phyloP scores from a whole-genome alignment of 2,113 vertebrate genomes.

The Epinephelus moara region DNA sequence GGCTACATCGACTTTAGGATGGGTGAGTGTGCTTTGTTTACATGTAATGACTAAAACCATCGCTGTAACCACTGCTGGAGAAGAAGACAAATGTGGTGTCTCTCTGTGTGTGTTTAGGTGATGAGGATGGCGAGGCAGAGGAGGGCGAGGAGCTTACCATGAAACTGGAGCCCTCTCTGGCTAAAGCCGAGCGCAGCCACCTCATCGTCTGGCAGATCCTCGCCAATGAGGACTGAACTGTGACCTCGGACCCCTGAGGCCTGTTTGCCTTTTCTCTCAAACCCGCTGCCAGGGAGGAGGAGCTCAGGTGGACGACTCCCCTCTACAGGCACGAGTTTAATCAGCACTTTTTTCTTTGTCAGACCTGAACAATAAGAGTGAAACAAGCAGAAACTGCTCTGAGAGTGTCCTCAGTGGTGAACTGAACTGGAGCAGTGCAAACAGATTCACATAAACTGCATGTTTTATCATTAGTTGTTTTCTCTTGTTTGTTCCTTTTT shows the following conservation, averaged over 20 bases:
- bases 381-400: slow-evolving; percentile 53
- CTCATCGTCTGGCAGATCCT: slow-evolving; percentile 98
- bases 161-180: slow-evolving; percentile 91
- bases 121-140: slow-evolving; percentile 92
- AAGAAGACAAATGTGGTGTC: not conserved
- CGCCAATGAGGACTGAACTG: slow-evolving; percentile 85
- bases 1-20: slow-evolving; percentile 99
- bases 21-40: slow-evolving; percentile 85
- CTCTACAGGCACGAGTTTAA: slow-evolving; percentile 29
- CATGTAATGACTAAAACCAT: not conserved
- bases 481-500: slow-evolving; percentile 54
- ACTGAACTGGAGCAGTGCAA: slow-evolving; percentile 9
- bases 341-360: slow-evolving; percentile 69
- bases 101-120: slow-evolving; percentile 82
- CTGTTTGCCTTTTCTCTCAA: slow-evolving; percentile 24
- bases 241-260: slow-evolving; percentile 5
- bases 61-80: fast-evolving
- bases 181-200: slow-evolving; percentile 97
- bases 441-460: slow-evolving; percentile 79
- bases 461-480: slow-evolving; percentile 71
- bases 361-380: slow-evolving; percentile 33
- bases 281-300: slow-evolving; percentile 17
- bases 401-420: slow-evolving; percentile 19
- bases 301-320: not conserved
- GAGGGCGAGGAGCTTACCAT: slow-evolving; percentile 87